A percentile compares a stretch with the other conserved stretches of the same genome.
Conservation (phyloP, 2,888 invertebrate genomes). For the Empis stercorea region DNA sequence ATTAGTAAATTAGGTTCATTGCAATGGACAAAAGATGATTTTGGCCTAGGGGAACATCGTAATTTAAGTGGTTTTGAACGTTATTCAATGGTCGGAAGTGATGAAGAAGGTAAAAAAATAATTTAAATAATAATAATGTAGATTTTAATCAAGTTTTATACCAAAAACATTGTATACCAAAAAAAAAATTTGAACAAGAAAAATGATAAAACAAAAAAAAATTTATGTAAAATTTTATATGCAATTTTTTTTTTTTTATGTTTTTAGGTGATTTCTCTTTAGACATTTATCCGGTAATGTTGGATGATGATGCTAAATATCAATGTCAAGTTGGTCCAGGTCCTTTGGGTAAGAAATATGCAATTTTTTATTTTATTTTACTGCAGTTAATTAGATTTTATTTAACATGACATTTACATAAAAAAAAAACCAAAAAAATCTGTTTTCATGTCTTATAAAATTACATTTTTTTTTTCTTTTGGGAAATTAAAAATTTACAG, state of each 20-base stretch:
- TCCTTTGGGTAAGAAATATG: conserved; percentile 21
- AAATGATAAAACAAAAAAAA: neutral
- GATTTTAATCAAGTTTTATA: no score
- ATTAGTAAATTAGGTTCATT: conserved; percentile 78
- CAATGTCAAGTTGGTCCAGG: conserved; percentile 90
- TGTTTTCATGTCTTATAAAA: no score
- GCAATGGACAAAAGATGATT: conserved; percentile 96
- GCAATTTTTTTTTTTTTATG: conserved; percentile 45
- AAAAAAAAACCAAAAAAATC: no score
- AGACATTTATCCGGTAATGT: conserved; percentile 74
- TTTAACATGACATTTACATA: no score
- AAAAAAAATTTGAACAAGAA: neutral
- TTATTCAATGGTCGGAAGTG: conserved; percentile 91
- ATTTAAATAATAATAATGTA: no score
- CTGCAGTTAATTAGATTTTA: no score
- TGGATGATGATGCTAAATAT: conserved; percentile 87
- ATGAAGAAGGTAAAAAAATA: conserved; percentile 57
- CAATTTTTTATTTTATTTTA: no score
- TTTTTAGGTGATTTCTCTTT: conserved; percentile 66
- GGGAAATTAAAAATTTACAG: conserved; percentile 27
- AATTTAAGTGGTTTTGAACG: conserved; percentile 84
- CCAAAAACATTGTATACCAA: no score
- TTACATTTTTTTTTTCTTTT: no score
- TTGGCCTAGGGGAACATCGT: conserved; percentile 82
- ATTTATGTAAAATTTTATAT: neutral